Conservation (phyloP, 2,888 invertebrate species). For the Eueremaeus valkanovi region DNA sequence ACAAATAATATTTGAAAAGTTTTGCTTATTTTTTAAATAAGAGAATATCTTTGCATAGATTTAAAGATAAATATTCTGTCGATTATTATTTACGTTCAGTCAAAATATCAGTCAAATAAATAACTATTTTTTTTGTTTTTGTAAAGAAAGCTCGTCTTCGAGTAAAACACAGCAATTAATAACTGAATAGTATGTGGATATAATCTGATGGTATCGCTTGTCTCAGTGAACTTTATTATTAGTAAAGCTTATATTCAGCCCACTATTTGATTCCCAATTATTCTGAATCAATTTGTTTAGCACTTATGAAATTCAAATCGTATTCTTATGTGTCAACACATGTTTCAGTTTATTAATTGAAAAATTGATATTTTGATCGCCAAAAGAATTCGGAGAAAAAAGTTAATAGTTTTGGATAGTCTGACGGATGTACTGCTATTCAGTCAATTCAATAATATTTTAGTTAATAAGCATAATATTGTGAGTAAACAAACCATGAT, state of each 20-base stretch:
- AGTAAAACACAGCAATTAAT: conserved; percentile 2
- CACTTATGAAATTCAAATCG: neutral
- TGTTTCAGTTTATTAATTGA: neutral
- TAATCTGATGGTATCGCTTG: conserved; percentile 6
- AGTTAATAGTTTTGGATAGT: neutral
- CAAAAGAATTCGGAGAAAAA: neutral
- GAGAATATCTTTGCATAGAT: no score
- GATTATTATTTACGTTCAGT: neutral
- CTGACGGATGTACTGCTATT: neutral
- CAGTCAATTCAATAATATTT: neutral
- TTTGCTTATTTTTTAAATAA: no score
- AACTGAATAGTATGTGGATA: neutral
- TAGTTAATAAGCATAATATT: neutral
- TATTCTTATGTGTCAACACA: neutral
- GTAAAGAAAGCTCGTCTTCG: neutral
- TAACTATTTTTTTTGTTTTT: neutral
- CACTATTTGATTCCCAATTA: neutral
- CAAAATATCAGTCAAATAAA: neutral
- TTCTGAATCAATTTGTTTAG: conserved; percentile 3
- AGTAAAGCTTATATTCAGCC: neutral
- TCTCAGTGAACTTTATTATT: neutral
- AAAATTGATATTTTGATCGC: conserved; percentile 15
- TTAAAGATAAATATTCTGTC: no score
- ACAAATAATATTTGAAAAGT: no score
- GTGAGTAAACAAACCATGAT: neutral